Evolutionary conservation across 2,888 invertebrate species (phyloP).

Genomic region (Kuschelorhynchus macadamiae): DNA sequence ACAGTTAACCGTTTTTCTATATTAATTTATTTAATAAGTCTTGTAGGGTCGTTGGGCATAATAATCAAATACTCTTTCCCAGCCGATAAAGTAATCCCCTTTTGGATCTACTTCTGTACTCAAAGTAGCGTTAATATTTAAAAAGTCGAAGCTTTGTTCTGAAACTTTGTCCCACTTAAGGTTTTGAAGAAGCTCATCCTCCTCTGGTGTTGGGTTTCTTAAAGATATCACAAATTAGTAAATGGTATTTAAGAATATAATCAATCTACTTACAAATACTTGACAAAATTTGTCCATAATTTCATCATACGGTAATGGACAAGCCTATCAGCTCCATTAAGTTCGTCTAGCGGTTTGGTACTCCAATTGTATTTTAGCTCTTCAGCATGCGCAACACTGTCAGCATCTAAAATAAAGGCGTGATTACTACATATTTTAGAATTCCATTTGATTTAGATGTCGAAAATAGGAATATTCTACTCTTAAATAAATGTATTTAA

Average conservation of each 20-base stretch:
- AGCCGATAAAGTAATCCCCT: constrained; percentile 35
- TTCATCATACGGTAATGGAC: constrained; percentile 32
- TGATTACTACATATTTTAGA: too few species aligned
- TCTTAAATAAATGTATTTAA: too few species aligned
- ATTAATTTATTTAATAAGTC: constrained; percentile 18
- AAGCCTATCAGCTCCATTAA: constrained; percentile 18
- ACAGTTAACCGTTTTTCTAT: too few species aligned
- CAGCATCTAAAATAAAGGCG: constrained; percentile 44
- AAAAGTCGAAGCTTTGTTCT: constrained; percentile 40
- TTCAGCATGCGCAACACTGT: constrained; percentile 52
- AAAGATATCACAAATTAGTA: constrained; percentile 6
- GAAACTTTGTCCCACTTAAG: constrained; percentile 49
- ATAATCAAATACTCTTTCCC: constrained; percentile 29
- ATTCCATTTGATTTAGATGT: too few species aligned
- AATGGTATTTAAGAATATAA: too few species aligned
- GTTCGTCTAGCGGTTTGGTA: constrained; percentile 8
- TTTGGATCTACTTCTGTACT: constrained; percentile 47
- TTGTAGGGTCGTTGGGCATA: constrained; percentile 29
- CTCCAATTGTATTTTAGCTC: constrained; percentile 48
- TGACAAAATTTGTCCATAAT: constrained; percentile 45
- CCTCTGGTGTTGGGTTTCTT: constrained; percentile 47
- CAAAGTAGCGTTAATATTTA: constrained; percentile 49
- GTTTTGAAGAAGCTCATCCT: constrained; percentile 45
- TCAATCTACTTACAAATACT: constrained; percentile 43
- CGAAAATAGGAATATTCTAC: too few species aligned